Evolutionary conservation across 2,797 vertebrate genomes (phyloP).

Genomic region (Phylloscopus collybita): DNA sequence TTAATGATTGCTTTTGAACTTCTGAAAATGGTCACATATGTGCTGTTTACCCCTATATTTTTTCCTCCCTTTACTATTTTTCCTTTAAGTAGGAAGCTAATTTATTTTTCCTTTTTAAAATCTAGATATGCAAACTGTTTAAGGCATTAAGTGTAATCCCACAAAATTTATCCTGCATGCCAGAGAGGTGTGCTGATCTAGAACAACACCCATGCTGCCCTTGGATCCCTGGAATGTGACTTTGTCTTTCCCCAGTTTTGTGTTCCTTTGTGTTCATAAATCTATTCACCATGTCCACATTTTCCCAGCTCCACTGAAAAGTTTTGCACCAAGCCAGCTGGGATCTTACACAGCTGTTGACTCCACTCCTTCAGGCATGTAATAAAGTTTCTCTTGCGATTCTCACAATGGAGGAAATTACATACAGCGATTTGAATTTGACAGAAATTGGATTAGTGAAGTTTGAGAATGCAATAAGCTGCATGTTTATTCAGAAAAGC

Average conservation of each 20-base stretch:
- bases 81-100: not conserved
- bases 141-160: not conserved
- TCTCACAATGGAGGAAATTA: not conserved
- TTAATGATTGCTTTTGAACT: not conserved
- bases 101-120: not conserved
- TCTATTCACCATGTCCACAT: not conserved
- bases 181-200: not conserved
- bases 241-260: not conserved
- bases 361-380: not conserved
- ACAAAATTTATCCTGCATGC: not conserved
- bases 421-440: not conserved
- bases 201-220: accelerated
- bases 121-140: not conserved
- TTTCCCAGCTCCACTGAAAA: not conserved
- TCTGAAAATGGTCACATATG: not conserved
- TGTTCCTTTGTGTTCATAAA: not conserved
- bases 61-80: not conserved
- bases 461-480: not conserved
- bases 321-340: not conserved
- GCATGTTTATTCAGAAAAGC: not conserved
- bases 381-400: not conserved
- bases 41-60: not conserved
- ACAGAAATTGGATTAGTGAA: not conserved
- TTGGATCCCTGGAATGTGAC: not conserved
- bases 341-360: not conserved